A percentile compares a stretch with the other conserved stretches of the same genome.
Evolutionary conservation across 2,797 vertebrate genomes (phyloP).

Genomic region (Argya squamiceps): DNA sequence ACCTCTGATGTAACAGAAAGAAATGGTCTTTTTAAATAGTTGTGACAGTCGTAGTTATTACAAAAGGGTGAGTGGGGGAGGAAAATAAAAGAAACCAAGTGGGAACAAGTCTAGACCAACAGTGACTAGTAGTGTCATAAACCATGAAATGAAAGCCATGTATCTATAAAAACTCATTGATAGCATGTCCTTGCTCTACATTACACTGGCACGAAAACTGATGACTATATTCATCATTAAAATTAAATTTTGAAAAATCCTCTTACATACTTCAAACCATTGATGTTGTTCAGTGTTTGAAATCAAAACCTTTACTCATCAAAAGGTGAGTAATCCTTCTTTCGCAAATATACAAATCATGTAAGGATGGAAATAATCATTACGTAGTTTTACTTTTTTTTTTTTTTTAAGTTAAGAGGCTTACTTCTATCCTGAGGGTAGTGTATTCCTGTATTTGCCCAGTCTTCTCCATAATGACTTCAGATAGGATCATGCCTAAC

Average conservation of each 20-base stretch:
- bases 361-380: neutral
- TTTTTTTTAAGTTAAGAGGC: neutral
- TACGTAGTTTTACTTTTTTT: neutral
- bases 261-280: neutral
- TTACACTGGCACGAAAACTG: neutral
- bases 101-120: neutral
- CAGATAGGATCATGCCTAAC: neutral
- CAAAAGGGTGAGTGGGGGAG: neutral
- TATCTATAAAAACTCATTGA: neutral
- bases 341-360: neutral
- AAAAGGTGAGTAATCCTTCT: neutral
- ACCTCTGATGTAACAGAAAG: constrained; percentile 1
- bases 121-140: neutral
- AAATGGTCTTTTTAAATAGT: neutral
- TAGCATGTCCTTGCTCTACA: neutral
- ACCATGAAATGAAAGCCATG: neutral
- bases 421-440: neutral
- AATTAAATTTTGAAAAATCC: rapidly evolving
- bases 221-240: neutral
- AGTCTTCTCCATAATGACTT: neutral
- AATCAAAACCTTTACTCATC: neutral
- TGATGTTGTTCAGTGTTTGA: neutral
- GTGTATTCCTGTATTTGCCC: neutral
- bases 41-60: neutral
- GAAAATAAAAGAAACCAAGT: neutral